phyloP scores from a whole-genome alignment of 1,140 invertebrate species.

The Ganaspis sp. region DNA sequence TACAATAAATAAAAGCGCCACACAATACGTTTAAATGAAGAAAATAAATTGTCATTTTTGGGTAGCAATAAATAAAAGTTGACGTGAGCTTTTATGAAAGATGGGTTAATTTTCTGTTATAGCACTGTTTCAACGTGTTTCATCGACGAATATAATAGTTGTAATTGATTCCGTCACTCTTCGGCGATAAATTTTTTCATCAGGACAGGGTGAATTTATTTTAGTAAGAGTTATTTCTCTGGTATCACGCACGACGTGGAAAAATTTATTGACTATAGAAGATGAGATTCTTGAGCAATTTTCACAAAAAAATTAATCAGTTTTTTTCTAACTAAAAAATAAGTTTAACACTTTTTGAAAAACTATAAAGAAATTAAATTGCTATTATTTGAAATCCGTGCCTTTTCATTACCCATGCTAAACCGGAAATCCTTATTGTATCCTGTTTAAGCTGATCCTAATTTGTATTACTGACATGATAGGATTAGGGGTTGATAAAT shows the following conservation, averaged over 20 bases:
- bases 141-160: background rate
- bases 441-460: background rate
- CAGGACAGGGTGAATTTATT: background rate
- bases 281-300: background rate
- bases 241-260: background rate
- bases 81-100: background rate
- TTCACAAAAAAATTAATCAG: background rate
- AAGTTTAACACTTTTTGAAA: too few species aligned
- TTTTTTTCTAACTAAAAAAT: too few species aligned
- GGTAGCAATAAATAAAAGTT: background rate
- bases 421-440: conserved; percentile 5
- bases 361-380: conserved; percentile 1
- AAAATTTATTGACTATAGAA: background rate
- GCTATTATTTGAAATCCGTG: background rate
- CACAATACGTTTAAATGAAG: too few species aligned
- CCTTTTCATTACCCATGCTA: background rate
- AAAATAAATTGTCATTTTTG: background rate
- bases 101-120: background rate
- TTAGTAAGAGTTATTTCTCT: background rate
- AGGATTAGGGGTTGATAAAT: conserved; percentile 2
- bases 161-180: conserved; percentile 7
- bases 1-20: too few species aligned
- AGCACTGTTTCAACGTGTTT: background rate
- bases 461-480: background rate
- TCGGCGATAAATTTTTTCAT: background rate